Evolutionary conservation across 1,140 invertebrate genomes (phyloP).

Genomic region (Stegodyphus dumicola): DNA sequence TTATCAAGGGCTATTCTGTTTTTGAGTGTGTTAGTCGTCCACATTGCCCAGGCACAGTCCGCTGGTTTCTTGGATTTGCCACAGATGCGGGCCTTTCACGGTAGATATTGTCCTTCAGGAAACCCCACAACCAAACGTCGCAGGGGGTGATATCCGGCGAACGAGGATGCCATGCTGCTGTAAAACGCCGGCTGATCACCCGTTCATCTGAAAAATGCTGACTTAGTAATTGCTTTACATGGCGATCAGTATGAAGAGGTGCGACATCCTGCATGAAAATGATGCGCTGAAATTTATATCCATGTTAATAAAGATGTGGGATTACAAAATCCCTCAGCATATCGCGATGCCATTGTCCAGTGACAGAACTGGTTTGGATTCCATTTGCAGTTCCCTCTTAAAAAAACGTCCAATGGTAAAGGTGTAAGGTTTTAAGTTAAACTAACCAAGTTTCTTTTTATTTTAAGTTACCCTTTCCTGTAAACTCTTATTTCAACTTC

Average conservation of each 20-base stretch:
- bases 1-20: no score
- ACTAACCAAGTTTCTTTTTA: no score
- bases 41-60: no score
- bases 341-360: neutral
- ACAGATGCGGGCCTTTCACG: no score
- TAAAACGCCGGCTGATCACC: neutral
- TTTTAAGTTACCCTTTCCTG: no score
- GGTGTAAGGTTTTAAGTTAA: no score
- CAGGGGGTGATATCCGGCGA: no score
- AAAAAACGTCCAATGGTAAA: constrained; percentile 8
- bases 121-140: no score
- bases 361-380: neutral
- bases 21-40: no score
- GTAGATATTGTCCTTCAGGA: no score
- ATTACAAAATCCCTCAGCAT: constrained; percentile 4
- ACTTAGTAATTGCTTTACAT: neutral
- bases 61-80: no score
- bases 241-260: neutral
- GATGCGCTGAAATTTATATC: neutral
- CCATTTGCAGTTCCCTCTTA: neutral
- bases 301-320: neutral
- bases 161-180: neutral
- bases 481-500: no score
- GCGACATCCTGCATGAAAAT: neutral
- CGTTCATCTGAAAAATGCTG: neutral